Conservation (phyloP, 2,797 vertebrate genomes). For the Fistularia tabacaria region DNA sequence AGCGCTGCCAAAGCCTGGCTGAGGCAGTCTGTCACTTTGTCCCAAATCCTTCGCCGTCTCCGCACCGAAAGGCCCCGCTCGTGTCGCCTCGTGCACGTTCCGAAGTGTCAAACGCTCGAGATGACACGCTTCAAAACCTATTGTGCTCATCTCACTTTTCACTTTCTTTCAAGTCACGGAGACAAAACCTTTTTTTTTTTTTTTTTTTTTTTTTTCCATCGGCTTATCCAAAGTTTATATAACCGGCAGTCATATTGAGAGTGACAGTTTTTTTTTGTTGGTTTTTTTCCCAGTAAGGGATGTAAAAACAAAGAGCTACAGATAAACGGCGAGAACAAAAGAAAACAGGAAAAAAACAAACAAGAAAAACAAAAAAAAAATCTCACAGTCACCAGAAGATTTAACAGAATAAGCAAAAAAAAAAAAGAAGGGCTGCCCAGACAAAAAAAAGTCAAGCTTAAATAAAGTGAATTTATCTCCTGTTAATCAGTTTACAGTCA, state of each 20-base stretch:
- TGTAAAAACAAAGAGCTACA: no score
- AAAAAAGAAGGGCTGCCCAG: neutral
- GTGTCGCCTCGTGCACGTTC: slow-evolving; percentile 28
- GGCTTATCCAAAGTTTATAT: neutral
- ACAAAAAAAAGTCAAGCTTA: neutral
- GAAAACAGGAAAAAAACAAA: neutral
- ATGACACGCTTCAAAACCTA: slow-evolving; percentile 39
- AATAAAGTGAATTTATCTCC: slow-evolving; percentile 13
- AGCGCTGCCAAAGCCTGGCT: slow-evolving; percentile 58
- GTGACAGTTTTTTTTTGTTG: neutral
- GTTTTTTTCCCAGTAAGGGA: neutral
- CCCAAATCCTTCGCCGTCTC: slow-evolving; percentile 28
- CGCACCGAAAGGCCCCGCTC: slow-evolving; percentile 22
- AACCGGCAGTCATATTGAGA: neutral
- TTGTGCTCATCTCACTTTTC: slow-evolving; percentile 19
- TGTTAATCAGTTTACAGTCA: slow-evolving; percentile 40
- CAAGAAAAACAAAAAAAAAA: neutral
- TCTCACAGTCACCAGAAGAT: neutral
- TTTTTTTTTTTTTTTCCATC: no score
- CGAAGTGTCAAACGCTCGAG: slow-evolving; percentile 48
- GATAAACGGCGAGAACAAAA: neutral
- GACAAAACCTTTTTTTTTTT: neutral
- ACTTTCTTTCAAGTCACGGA: slow-evolving; percentile 14
- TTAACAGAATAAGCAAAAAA: neutral
- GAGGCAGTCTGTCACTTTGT: slow-evolving; percentile 65